Conservation (phyloP, 2,888 invertebrate species). For the Hirudinaria manillensis region DNA sequence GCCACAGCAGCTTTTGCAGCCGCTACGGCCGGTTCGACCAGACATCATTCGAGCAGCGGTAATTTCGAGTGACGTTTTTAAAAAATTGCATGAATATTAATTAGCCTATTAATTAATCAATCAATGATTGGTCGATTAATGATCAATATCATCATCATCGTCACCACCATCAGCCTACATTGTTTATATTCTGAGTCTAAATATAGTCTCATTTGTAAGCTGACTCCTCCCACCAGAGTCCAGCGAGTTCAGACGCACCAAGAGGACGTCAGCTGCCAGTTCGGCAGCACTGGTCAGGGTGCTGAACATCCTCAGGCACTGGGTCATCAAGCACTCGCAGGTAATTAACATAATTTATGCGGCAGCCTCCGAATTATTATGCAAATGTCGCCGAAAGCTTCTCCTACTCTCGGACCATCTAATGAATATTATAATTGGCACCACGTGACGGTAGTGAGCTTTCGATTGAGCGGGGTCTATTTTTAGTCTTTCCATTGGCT, state of each 20-base stretch:
- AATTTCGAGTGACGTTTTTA: background rate
- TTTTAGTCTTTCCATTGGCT: too few relatives aligned
- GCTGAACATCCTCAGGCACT: conserved; percentile 79
- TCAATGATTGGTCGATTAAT: background rate
- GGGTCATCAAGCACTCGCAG: conserved; percentile 71
- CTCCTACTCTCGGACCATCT: too few relatives aligned
- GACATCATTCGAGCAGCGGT: conserved; percentile 8
- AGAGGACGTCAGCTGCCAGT: conserved; percentile 54
- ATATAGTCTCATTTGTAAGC: background rate
- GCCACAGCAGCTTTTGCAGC: conserved; percentile 77
- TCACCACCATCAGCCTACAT: background rate
- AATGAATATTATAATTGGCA: too few relatives aligned
- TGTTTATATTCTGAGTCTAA: too few relatives aligned
- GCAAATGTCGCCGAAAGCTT: background rate
- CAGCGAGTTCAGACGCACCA: background rate
- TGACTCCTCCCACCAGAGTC: background rate
- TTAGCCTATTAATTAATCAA: background rate
- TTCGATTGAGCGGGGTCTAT: too few relatives aligned
- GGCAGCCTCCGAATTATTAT: background rate
- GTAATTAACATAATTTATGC: conserved; percentile 51
- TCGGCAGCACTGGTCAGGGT: conserved; percentile 88
- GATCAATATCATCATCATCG: conserved; percentile 5
- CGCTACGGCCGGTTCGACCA: conserved; percentile 72
- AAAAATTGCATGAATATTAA: too few relatives aligned
- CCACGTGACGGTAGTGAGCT: too few relatives aligned